phyloP scores from a whole-genome alignment of 2,113 vertebrate species.

The Megalops atlanticus region DNA sequence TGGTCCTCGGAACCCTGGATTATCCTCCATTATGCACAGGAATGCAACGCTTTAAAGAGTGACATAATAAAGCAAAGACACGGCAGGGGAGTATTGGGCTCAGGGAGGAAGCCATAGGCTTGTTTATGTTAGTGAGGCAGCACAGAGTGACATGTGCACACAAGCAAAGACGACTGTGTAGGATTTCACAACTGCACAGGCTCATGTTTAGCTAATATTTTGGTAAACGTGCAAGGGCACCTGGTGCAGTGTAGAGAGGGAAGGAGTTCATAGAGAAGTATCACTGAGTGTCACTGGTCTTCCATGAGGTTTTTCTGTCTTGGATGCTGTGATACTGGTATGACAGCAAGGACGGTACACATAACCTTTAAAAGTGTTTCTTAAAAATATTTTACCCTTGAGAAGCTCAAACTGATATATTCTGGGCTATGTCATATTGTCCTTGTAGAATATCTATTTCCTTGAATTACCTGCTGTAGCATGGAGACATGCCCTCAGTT shows the following conservation, averaged over 20 bases:
- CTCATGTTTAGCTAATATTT: not conserved
- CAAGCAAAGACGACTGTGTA: not conserved
- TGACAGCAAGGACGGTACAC: not conserved
- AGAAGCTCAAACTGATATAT: too few relatives aligned
- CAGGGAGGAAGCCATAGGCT: not conserved
- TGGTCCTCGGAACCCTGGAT: not conserved
- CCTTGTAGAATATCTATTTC: not conserved
- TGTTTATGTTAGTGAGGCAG: not conserved
- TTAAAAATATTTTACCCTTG: not conserved
- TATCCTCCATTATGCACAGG: not conserved
- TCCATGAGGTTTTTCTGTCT: not conserved
- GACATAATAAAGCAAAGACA: not conserved
- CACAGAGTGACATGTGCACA: not conserved
- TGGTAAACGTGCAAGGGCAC: too few relatives aligned
- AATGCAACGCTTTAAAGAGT: not conserved
- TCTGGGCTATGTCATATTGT: not conserved
- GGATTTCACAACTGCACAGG: not conserved
- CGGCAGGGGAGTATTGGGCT: not conserved
- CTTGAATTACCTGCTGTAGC: not conserved
- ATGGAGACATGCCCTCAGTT: not conserved
- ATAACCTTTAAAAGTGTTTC: not conserved
- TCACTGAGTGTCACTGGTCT: not conserved
- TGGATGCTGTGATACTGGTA: not conserved
- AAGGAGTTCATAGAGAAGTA: too few relatives aligned
- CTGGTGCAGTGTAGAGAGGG: too few relatives aligned